Evolutionary conservation across 2,797 vertebrate species (phyloP), one percentile per base, ranked within the genome.

Genomic region (Manis javanica): DNA sequence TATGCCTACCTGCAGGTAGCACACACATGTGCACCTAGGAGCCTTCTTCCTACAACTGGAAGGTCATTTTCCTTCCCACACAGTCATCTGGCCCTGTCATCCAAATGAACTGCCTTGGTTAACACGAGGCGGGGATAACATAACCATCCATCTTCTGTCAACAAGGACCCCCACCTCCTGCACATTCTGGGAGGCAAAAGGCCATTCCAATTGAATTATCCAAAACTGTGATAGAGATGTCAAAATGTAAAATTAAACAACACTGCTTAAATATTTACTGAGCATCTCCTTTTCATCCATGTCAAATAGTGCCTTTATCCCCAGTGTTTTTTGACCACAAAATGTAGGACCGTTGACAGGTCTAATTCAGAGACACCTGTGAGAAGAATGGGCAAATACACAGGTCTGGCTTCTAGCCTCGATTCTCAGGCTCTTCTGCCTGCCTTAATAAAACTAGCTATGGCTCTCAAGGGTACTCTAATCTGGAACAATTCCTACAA

Each of bases 401-500:
- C 29, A 34, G 49, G 59, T 86, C 84, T 94, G 86, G 91, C 66
- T 95, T 91, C 31, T 16, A 82, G 66, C 89, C 84, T 95, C 87
- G 90, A 72, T 87, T 63, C 53, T 37, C 64, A 75, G 42, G 53
- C 75, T 91, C 79, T 92, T 88, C 81, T 46, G 66, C 57, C 57
- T 66, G 89, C 78, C 72, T 87, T 71, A 55, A 93, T 96, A 97
- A 90, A 63, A 24, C 24, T 18, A 9, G 71, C 79, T 90, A 96
- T 21, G n/a, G n/a, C 89, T 95, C 97, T 96, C 81, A 0, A 94
- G 95, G 79, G 95, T 93, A 63, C 66, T 79, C 78, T 97, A 26
- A 72, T 84, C 96, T 97, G 97, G 91, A 97, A 78, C 59, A 83
- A 79, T 68, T 96, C 94, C 94, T 93, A 97, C 77, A 72, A 75